Conservation (phyloP, 2,888 invertebrate genomes). For the Drosophila conformis region DNA sequence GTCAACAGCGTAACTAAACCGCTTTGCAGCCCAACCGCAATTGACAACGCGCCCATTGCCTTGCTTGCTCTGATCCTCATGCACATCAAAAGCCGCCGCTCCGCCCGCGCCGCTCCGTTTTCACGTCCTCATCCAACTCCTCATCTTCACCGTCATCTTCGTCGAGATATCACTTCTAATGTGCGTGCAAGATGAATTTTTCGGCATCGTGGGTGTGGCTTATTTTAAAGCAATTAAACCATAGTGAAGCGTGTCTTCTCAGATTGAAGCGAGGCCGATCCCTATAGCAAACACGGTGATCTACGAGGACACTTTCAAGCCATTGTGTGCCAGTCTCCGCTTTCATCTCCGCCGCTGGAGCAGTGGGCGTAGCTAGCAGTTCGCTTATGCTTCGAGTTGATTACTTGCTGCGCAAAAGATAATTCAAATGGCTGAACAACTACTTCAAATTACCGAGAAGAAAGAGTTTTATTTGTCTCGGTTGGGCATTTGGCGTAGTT, state of each 20-base stretch:
- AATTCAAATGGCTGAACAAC: slow-evolving; percentile 20
- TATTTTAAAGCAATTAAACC: slow-evolving; percentile 80
- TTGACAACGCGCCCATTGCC: slow-evolving; percentile 67
- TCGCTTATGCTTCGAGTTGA: slow-evolving; percentile 18
- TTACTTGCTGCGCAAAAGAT: slow-evolving; percentile 35
- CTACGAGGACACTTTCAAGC: slow-evolving; percentile 73
- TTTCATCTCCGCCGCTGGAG: slow-evolving; percentile 67
- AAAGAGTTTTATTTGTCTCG: slow-evolving; percentile 7
- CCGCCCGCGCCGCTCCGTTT: slow-evolving; percentile 43
- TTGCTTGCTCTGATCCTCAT: slow-evolving; percentile 61
- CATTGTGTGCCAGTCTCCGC: slow-evolving; percentile 44
- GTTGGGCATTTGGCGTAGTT: background rate
- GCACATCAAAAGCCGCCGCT: slow-evolving; percentile 64
- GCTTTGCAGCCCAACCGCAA: slow-evolving; percentile 72
- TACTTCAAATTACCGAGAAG: background rate
- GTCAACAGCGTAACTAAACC: slow-evolving; percentile 63
- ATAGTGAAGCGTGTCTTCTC: slow-evolving; percentile 74
- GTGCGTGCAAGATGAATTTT: slow-evolving; percentile 79
- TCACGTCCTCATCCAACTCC: background rate
- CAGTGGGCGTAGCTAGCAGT: slow-evolving; percentile 54
- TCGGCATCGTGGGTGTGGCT: slow-evolving; percentile 74
- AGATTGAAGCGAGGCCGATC: slow-evolving; percentile 20
- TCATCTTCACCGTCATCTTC: slow-evolving; percentile 6
- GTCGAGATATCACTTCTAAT: slow-evolving; percentile 45
- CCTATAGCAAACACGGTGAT: slow-evolving; percentile 50